Evolutionary conservation across 1,140 invertebrate genomes (phyloP), one percentile per base, ranked within the genome.

Genomic region (Leptonema lineaticorne): DNA sequence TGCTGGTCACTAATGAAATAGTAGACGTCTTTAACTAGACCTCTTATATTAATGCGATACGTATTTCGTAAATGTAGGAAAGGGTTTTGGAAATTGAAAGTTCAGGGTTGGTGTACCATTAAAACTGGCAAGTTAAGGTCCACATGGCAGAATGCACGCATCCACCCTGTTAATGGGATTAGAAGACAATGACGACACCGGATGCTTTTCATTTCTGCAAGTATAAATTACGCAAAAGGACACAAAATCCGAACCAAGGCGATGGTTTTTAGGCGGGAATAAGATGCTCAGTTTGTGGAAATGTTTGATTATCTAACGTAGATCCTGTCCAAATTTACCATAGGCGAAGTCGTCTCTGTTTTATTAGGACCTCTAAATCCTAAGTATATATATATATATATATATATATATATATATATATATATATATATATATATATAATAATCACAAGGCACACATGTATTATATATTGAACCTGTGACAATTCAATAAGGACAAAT

Each of bases 171-270:
- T 53, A 24, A 53, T 53, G 50, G 50, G 50, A 53, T 53, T 53
- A 53, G 50, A 53, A 53, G 50, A 53, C 22, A 24, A 7, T 11
- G 50, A 24, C 18, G 50, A 53, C 50, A 26, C 50, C 50, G 22
- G 50, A 53, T 53, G 50, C 50, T 53, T 53, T 53, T 53, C 50
- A 53, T 53, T 53, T 26, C 50, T 53, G 50, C 50, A 53, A 53
- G 27, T 53, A 53, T 53, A 53, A 26, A 53, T 53, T 53, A 53
- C 50, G 20, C 46, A 50, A 24, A 53, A 24, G 50, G n/a, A 11
- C 50, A n/a, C n/a, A n/a, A n/a, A n/a, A n/a, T n/a, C n/a, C n/a
- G n/a, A n/a, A n/a, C n/a, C n/a, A n/a, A n/a, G n/a, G n/a, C 50
- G 11, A 20, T 22, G 22, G 50, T 53, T 7, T 9, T 18, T 41